Base-by-base conservation (phyloP, 1,140 invertebrate genomes). In the Thrips palmi region DNA sequence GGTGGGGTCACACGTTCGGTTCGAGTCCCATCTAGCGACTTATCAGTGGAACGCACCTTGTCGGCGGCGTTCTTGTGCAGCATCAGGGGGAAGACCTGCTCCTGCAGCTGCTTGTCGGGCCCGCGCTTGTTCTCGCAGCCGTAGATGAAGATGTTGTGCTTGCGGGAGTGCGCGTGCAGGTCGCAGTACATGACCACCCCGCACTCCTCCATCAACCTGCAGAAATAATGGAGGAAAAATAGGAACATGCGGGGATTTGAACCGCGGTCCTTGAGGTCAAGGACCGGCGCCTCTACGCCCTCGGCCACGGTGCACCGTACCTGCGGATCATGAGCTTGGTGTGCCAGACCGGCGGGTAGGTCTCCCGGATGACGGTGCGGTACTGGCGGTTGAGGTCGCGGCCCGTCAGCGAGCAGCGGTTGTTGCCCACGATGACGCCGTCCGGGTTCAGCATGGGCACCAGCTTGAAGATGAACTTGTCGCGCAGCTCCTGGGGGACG, bases 371-470 rank as follows among this genome's bases (percentile, higher is more conserved):
- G 4, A 84, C 81, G 14, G 81, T 88, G 37, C 84, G 65, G 53
- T 87, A 91, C 59, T 88, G 82, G 30, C 86, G 68, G 59, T 91
- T 91, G 30, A 89, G 55, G 55, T 88, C 83, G 54, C 81, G 75
- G 36, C 84, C 87, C 19, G 83, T 77, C 39, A 92, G 57, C 10
- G 84, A 91, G 52, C 85, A 89, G 18, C 86, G 64, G 51, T 85
- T 85, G 51, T 87, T 93, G 14, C 91, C 91, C 32, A 93, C 88
- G 50, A 89, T 85, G 1, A 93, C 87, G 4, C 91, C 91, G 57
- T 97, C 91, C 1, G 89, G 89, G 62, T 97, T 97, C 17, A 83
- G 60, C 66, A 91, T 91, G 31, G 91, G 89, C 43, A 97, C 79
- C 35, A 96, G 55, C 62, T 96, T 96, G 56, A 97, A 96, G 43